Evolutionary conservation across 2,113 vertebrate species (phyloP).

Genomic region (Corythornis vintsioides): DNA sequence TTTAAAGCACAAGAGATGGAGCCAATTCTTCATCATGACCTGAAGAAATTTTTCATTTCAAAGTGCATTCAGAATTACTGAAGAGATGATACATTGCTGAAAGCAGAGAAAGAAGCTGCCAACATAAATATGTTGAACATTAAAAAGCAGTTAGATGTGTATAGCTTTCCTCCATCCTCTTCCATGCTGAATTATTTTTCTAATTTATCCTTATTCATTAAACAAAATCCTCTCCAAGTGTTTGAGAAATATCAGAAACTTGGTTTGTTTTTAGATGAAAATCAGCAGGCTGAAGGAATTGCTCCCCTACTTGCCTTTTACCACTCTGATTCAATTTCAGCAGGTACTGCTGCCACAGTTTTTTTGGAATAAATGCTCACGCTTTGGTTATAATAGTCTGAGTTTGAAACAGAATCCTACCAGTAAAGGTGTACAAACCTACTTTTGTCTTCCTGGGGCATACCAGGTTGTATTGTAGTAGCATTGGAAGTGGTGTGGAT

Average conservation of each 20-base stretch:
- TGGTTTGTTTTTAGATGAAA: background rate
- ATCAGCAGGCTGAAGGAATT: background rate
- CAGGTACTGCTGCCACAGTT: background rate
- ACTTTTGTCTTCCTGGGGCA: background rate
- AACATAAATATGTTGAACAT: background rate
- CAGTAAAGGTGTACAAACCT: background rate
- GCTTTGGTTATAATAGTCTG: background rate
- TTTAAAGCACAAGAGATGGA: background rate
- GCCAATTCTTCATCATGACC: background rate
- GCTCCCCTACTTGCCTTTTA: background rate
- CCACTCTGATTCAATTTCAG: background rate
- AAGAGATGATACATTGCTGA: background rate
- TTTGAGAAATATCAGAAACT: background rate
- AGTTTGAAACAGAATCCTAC: background rate
- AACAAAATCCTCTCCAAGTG: background rate
- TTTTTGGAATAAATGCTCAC: background rate
- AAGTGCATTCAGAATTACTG: background rate
- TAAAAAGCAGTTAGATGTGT: background rate
- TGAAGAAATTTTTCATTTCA: background rate
- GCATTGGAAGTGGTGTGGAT: rapidly evolving
- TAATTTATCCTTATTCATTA: background rate
- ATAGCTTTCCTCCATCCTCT: background rate
- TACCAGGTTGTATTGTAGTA: background rate
- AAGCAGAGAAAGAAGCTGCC: background rate
- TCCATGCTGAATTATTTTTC: background rate